Percentiles rank a stretch among this genome's conserved stretches.
phyloP scores from a whole-genome alignment of 92 coral and sea anemone species.

The Actinostola sp. region DNA sequence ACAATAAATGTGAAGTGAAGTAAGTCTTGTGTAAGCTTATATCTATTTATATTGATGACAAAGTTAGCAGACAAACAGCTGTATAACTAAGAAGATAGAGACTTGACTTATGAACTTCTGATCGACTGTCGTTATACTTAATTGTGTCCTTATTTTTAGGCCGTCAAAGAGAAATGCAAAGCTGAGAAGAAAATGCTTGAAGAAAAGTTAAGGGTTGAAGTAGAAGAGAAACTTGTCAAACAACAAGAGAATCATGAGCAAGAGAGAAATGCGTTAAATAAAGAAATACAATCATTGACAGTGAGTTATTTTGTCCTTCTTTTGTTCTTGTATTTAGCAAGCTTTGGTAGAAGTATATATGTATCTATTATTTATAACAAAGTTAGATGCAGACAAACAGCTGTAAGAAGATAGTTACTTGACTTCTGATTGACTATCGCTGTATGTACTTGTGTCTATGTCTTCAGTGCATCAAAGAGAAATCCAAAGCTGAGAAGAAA shows the following conservation, averaged over 20 bases:
- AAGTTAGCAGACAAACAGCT: too few species aligned
- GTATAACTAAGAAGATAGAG: too few species aligned
- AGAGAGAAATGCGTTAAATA: constrained; percentile 5
- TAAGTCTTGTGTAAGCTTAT: too few species aligned
- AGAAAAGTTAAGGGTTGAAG: constrained; percentile 22
- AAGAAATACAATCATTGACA: constrained; percentile 14
- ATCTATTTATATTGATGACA: too few species aligned
- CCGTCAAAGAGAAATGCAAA: constrained; percentile 26
- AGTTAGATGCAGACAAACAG: too few species aligned
- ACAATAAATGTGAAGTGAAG: too few species aligned
- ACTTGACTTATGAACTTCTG: background rate
- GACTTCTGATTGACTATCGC: background rate
- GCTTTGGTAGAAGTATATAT: too few species aligned
- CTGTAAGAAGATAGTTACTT: too few species aligned
- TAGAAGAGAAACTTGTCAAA: constrained; percentile 10
- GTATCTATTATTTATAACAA: too few species aligned
- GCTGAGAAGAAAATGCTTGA: constrained; percentile 33
- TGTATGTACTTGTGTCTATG: background rate
- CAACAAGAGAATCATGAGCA: constrained; percentile 6
- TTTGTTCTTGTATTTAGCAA: background rate
- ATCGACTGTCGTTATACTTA: background rate
- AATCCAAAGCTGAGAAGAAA: constrained; percentile 28
- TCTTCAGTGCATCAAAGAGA: constrained; percentile 32
- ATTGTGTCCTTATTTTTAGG: constrained; percentile 13
- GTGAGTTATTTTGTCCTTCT: background rate